These are phyloP conservation scores for Drosophila conformis DNA, from an alignment of 2,888 invertebrate genomes.

Conservation along the genomic window DNA sequence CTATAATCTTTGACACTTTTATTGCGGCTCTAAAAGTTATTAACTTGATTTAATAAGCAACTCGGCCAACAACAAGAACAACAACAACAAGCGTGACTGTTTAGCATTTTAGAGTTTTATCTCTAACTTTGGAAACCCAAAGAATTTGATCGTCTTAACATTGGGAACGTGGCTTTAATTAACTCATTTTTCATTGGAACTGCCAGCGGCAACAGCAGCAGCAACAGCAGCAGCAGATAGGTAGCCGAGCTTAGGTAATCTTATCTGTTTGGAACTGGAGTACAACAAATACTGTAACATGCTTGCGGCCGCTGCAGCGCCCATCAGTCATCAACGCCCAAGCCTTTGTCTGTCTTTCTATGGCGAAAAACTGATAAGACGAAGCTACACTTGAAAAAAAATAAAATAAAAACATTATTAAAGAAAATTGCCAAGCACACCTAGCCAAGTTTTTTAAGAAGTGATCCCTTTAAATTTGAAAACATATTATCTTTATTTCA, in stretches of 20 bases:
- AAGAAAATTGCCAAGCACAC: background rate
- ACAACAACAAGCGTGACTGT: slow-evolving; percentile 46
- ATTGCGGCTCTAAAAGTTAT: slow-evolving; percentile 83
- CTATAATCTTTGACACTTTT: slow-evolving; percentile 84
- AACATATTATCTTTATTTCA: background rate
- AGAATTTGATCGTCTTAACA: slow-evolving; percentile 73
- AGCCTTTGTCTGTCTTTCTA: slow-evolving; percentile 55
- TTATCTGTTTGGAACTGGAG: slow-evolving; percentile 56
- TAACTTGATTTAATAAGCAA: slow-evolving; percentile 84
- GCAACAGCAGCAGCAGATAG: slow-evolving; percentile 1
- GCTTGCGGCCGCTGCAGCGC: slow-evolving; percentile 48
- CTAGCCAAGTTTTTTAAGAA: background rate
- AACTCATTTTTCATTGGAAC: slow-evolving; percentile 84
- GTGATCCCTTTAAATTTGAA: background rate
- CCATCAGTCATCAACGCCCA: slow-evolving; percentile 70
- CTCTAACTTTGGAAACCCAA: slow-evolving; percentile 57
- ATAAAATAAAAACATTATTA: background rate
- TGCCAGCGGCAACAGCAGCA: slow-evolving; percentile 56
- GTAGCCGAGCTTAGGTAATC: slow-evolving; percentile 55
- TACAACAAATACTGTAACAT: slow-evolving; percentile 39
- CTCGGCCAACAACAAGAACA: slow-evolving; percentile 48
- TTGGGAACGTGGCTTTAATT: slow-evolving; percentile 81
- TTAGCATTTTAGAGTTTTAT: slow-evolving; percentile 71
- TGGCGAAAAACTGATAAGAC: slow-evolving; percentile 56
- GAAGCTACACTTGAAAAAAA: background rate